Evolutionary conservation across 2,888 invertebrate genomes (phyloP).

Genomic region (Synanthedon myopaeformis): DNA sequence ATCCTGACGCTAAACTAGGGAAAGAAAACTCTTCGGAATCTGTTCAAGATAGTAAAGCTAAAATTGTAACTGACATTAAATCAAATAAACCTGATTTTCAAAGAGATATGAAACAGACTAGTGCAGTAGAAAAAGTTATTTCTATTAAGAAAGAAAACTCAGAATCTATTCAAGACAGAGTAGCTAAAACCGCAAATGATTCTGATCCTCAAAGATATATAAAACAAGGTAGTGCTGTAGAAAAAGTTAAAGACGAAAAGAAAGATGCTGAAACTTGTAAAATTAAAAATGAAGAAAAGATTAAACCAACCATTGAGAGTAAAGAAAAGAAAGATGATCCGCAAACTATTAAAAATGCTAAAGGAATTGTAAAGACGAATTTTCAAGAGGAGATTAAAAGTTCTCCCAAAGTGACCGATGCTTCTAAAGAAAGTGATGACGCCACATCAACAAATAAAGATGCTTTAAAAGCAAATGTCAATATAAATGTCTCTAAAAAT

Average conservation of each 20-base stretch:
- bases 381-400: too few relatives aligned
- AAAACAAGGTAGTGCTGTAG: background rate
- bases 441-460: background rate
- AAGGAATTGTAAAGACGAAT: slow-evolving; percentile 2
- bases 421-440: background rate
- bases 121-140: background rate
- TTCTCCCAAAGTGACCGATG: background rate
- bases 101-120: too few relatives aligned
- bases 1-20: slow-evolving; percentile 8
- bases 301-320: background rate
- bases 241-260: background rate
- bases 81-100: too few relatives aligned
- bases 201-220: background rate
- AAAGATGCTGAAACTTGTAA: background rate
- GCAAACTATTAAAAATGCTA: background rate
- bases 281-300: background rate
- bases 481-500: background rate
- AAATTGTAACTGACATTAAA: too few relatives aligned
- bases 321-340: background rate
- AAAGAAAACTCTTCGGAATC: background rate
- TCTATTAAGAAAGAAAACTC: slow-evolving; percentile 1
- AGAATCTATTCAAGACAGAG: background rate
- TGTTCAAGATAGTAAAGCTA: background rate
- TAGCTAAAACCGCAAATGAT: background rate
- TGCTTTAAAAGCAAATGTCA: background rate